Base-by-base conservation (phyloP, 1,140 invertebrate genomes). In the Drosophila nigrodunni region DNA sequence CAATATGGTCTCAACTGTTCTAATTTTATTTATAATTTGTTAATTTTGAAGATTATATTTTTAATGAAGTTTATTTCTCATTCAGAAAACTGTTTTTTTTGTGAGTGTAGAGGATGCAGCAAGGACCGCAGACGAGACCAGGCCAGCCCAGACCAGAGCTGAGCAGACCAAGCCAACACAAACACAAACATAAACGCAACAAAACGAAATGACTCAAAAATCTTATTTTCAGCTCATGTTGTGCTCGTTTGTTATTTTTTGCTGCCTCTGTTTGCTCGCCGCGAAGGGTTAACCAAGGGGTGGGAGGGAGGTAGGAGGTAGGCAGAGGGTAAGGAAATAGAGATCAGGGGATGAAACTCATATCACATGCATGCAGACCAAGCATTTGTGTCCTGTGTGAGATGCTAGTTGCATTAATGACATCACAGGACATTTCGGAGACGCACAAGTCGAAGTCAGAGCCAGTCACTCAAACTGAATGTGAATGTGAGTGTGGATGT, bases 161-260 rank as follows among this genome's bases (percentile, higher is more conserved):
- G 64, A 68, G 74, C 61, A 54, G 34, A 59, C 69, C 52, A 72
- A 57, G 6, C 25, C 25, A 30, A 30, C 25, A 30, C 25, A 30
- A 30, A 30, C 25, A 30, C 66, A 43, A 72, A 73, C 83, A 91
- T 83, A 88, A 91, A 77, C 82, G 80, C 78, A 89, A 82, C 89
- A 91, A 82, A 88, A 91, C 89, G 81, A 85, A 91, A 91, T 77
- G 89, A 86, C 78, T 91, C 89, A 89, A 89, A 88, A 91, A 91
- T 91, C 89, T 91, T 91, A 89, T 91, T 91, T 91, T 91, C 88
- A 81, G 83, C 85, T 77, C 74, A 75, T 90, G 86, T 89, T 90
- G 86, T 71, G 75, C 78, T 87, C 86, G 81, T 90, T 89, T 89
- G 86, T 85, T 90, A 82, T 87, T 86, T 82, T 86, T 57, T 57